phyloP scores from a whole-genome alignment of 2,888 invertebrate species.

The Brachyptera putata region DNA sequence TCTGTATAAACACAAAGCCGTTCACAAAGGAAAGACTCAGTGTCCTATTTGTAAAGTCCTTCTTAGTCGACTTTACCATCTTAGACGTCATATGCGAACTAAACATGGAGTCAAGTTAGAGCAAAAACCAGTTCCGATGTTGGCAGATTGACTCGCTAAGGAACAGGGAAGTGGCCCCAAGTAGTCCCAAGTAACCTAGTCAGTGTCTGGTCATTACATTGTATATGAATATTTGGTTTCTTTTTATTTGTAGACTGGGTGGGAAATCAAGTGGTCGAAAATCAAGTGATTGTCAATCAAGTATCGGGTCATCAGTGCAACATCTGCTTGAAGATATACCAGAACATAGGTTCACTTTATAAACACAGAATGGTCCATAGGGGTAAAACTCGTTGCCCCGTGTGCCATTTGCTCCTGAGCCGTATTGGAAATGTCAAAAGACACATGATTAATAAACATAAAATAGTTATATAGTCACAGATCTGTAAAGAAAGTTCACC shows the following conservation, averaged over 20 bases:
- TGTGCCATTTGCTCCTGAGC: conserved; percentile 49
- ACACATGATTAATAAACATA: conserved; percentile 20
- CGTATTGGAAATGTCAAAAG: conserved; percentile 37
- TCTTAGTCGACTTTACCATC: conserved; percentile 28
- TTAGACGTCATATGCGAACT: conserved; percentile 28
- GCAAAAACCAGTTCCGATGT: no score
- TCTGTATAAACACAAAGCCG: conserved; percentile 57
- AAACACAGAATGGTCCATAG: conserved; percentile 51
- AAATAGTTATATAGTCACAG: no score
- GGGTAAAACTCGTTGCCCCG: conserved; percentile 49
- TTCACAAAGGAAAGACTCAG: conserved; percentile 59
- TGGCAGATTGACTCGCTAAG: no score
- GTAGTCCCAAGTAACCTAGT: no score
- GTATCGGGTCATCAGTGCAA: conserved; percentile 20
- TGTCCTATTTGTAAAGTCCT: conserved; percentile 45
- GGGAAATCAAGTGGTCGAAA: not conserved
- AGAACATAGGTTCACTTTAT: conserved; percentile 33
- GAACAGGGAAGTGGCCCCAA: no score
- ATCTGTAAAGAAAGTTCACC: no score
- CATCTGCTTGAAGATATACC: conserved; percentile 29
- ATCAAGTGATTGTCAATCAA: not conserved
- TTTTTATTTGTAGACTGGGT: conserved; percentile 1
- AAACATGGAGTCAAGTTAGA: conserved; percentile 16
- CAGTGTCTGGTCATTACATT: no score
- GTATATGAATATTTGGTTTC: no score